These are phyloP conservation scores for Petroica traversi DNA, from an alignment of 2,113 vertebrate species.

Conservation along the genomic window DNA sequence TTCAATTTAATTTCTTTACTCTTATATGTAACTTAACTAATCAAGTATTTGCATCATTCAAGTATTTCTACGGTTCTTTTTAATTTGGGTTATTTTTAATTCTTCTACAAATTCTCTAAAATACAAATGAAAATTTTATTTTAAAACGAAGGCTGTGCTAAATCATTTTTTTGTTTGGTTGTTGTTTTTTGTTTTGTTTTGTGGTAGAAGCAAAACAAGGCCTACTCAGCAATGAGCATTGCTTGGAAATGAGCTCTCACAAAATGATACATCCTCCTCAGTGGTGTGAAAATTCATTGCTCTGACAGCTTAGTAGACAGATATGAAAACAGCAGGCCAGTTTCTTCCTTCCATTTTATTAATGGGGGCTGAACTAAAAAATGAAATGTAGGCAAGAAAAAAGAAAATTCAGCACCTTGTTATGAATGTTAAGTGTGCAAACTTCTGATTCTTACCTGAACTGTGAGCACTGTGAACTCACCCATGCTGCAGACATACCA, in stretches of 20 bases:
- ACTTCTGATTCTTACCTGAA: background rate
- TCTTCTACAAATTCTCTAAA: background rate
- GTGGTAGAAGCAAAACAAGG: background rate
- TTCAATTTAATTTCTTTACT: background rate
- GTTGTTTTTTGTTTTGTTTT: background rate
- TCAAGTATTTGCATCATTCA: background rate
- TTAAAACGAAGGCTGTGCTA: background rate
- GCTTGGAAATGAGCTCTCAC: background rate
- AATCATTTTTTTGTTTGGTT: background rate
- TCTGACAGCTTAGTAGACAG: background rate
- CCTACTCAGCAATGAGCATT: background rate
- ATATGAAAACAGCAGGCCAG: background rate
- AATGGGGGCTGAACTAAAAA: background rate
- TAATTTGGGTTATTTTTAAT: too few species aligned
- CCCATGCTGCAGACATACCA: background rate
- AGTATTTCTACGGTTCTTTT: background rate
- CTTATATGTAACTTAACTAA: background rate
- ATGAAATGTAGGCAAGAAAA: background rate
- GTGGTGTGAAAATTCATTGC: background rate
- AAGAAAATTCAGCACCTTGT: background rate
- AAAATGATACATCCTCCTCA: background rate
- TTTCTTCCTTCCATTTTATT: background rate
- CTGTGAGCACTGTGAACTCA: background rate
- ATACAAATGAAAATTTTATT: background rate
- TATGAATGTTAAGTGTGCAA: background rate